These are phyloP conservation scores for Heteronetta atricapilla DNA, from an alignment of 2,113 vertebrate genomes.

Conservation along the genomic window DNA sequence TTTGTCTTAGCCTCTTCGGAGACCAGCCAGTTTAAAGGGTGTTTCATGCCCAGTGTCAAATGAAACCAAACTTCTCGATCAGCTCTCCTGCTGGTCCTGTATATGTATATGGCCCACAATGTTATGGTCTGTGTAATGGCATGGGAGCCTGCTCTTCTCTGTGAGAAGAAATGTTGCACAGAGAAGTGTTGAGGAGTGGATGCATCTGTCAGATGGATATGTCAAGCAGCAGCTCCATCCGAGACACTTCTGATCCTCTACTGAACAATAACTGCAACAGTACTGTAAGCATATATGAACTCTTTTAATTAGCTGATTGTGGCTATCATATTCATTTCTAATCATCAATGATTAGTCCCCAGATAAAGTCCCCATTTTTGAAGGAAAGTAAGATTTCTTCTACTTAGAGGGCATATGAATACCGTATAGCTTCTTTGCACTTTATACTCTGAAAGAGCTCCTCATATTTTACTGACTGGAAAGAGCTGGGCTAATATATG, in stretches of 20 bases:
- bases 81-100: background rate
- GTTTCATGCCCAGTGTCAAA: background rate
- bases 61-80: background rate
- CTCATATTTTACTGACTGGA: background rate
- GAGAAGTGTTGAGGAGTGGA: background rate
- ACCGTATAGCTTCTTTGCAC: background rate
- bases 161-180: too few relatives aligned
- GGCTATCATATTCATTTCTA: background rate
- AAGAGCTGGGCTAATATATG: background rate
- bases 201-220: background rate
- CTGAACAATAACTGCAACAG: background rate
- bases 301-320: background rate
- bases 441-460: constrained; percentile 3
- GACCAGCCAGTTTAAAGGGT: background rate
- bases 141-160: background rate
- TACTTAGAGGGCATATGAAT: background rate
- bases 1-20: background rate
- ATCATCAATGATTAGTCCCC: background rate
- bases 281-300: background rate
- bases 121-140: background rate
- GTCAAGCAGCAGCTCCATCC: background rate
- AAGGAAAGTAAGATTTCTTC: background rate
- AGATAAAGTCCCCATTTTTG: background rate
- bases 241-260: background rate
- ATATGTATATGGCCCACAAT: background rate